Evolutionary conservation across 2,113 vertebrate genomes (phyloP).

Genomic region (Trichechus manatus): DNA sequence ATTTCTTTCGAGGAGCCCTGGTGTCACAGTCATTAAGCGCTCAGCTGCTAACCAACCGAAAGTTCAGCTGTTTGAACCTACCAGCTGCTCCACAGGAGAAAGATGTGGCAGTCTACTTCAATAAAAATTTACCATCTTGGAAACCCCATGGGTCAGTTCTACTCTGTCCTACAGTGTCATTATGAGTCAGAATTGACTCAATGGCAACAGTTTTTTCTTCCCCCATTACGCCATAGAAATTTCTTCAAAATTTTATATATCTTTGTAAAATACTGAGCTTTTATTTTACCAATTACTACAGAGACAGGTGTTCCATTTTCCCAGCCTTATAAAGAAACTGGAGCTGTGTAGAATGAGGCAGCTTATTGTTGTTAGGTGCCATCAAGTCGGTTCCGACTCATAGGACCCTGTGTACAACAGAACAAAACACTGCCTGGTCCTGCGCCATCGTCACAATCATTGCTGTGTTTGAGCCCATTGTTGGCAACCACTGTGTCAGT

Average conservation of each 20-base stretch:
- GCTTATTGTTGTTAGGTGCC: no score
- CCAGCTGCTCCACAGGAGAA: neutral
- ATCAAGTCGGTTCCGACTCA: no score
- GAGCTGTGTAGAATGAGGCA: neutral
- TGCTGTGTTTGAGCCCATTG: no score
- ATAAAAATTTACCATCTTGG: neutral
- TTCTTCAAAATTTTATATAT: conserved; percentile 35
- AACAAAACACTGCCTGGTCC: no score
- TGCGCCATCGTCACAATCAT: no score
- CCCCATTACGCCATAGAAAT: neutral
- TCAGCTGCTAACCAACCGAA: neutral
- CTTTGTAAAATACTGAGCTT: neutral
- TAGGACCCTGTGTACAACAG: no score
- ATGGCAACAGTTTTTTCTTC: no score
- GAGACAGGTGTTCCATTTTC: neutral
- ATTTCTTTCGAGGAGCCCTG: neutral
- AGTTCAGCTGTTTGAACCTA: neutral
- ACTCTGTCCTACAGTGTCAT: neutral
- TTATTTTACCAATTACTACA: neutral
- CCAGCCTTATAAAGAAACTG: conserved; percentile 18
- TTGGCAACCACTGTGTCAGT: no score
- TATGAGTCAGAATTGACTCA: neutral
- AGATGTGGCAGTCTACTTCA: neutral
- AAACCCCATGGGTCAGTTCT: neutral
- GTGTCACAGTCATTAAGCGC: neutral